Percentiles rank a stretch among this genome's conserved stretches.
Conservation (phyloP, 2,113 vertebrate species). For the Myocastor coypus region DNA sequence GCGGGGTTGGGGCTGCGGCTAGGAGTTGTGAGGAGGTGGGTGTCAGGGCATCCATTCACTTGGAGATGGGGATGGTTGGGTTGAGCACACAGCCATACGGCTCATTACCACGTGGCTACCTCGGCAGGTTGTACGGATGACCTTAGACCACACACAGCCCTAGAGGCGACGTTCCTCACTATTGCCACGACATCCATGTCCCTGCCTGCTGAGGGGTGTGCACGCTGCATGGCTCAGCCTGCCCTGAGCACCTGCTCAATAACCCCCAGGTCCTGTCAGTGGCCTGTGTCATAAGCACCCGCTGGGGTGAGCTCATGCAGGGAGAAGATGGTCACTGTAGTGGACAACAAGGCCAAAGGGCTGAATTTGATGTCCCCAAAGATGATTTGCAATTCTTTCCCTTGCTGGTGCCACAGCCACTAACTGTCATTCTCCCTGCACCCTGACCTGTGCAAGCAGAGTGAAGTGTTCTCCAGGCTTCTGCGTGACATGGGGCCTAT, state of each 20-base stretch:
- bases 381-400: not conserved
- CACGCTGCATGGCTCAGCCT: not conserved
- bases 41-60: not conserved
- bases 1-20: not conserved
- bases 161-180: not conserved
- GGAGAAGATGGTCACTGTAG: not conserved
- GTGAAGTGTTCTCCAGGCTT: not conserved
- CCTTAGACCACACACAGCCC: not conserved
- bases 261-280: not conserved
- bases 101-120: not conserved
- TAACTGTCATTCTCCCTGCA: not conserved
- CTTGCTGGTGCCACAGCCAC: not conserved
- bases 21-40: not conserved
- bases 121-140: not conserved
- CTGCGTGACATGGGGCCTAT: not conserved
- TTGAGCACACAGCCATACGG: not conserved
- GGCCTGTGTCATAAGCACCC: not conserved
- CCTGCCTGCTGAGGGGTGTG: not conserved
- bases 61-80: not conserved
- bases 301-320: not conserved
- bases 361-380: not conserved
- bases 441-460: not conserved
- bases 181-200: not conserved
- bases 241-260: not conserved
- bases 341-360: not conserved